Conservation (phyloP, 2,113 vertebrate genomes). For the Sitta europaea region DNA sequence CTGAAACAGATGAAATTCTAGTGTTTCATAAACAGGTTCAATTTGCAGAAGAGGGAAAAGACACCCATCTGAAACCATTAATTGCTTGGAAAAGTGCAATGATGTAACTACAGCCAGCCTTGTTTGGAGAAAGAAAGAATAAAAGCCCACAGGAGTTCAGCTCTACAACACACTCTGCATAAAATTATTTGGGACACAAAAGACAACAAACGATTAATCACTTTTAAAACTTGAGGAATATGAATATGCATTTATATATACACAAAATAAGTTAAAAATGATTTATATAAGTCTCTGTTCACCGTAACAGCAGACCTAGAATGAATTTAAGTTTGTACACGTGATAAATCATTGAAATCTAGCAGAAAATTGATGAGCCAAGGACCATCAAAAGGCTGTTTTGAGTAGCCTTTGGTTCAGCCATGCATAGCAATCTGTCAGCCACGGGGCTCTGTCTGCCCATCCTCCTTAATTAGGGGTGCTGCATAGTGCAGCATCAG, state of each 20-base stretch:
- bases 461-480: conserved; percentile 78
- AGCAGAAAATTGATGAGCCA: conserved; percentile 22
- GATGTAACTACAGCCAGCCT: neutral
- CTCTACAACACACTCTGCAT: neutral
- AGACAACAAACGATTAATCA: neutral
- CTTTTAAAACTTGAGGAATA: neutral
- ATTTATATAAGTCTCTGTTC: neutral
- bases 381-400: neutral
- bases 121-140: neutral
- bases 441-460: conserved; percentile 64
- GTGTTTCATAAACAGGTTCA: neutral
- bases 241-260: neutral
- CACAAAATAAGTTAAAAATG: neutral
- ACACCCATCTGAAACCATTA: neutral
- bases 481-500: neutral
- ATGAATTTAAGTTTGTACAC: neutral
- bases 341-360: neutral
- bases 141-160: neutral
- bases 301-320: neutral
- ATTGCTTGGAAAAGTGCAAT: neutral
- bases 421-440: conserved; percentile 71
- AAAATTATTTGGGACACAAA: neutral
- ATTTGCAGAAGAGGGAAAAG: neutral
- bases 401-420: neutral
- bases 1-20: neutral